A percentile compares a stretch with the other conserved stretches of the same genome.
These are phyloP conservation scores for Rhopalosiphum nymphaeae DNA, from an alignment of 2,888 invertebrate genomes.

Conservation along the genomic window DNA sequence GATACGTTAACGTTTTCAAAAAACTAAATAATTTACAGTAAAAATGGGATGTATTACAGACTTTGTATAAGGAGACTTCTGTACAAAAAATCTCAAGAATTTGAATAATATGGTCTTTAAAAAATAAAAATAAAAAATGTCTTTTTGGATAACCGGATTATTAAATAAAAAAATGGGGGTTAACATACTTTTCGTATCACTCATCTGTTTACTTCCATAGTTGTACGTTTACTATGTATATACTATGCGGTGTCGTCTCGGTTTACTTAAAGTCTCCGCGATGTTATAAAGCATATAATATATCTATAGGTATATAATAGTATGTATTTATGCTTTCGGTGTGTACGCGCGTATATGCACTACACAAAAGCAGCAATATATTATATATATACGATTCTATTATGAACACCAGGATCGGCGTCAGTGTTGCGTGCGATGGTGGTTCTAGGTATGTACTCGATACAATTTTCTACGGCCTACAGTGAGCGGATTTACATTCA, in stretches of 20 bases:
- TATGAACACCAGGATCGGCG: not conserved
- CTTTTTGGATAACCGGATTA: too few relatives aligned
- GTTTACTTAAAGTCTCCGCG: not conserved
- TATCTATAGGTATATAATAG: not conserved
- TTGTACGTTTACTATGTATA: not conserved
- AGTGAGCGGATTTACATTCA: not conserved
- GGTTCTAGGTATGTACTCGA: not conserved
- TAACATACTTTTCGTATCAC: not conserved
- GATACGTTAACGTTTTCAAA: too few relatives aligned
- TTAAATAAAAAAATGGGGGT: too few relatives aligned
- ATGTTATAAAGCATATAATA: not conserved
- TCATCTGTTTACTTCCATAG: not conserved
- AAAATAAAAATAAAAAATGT: too few relatives aligned
- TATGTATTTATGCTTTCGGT: not conserved
- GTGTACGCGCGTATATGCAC: not conserved
- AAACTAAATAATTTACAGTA: too few relatives aligned
- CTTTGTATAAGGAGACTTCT: too few relatives aligned
- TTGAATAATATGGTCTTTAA: too few relatives aligned
- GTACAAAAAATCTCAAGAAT: too few relatives aligned
- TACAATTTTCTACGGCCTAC: not conserved
- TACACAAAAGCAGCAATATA: not conserved
- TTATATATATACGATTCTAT: not conserved
- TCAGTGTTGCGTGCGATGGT: constrained; percentile 26
- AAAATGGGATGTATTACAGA: too few relatives aligned
- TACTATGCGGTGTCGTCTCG: not conserved